A percentile compares a stretch with the other conserved stretches of the same genome.
Conservation (phyloP, 2,888 invertebrate species). For the Slavum lentiscoides region DNA sequence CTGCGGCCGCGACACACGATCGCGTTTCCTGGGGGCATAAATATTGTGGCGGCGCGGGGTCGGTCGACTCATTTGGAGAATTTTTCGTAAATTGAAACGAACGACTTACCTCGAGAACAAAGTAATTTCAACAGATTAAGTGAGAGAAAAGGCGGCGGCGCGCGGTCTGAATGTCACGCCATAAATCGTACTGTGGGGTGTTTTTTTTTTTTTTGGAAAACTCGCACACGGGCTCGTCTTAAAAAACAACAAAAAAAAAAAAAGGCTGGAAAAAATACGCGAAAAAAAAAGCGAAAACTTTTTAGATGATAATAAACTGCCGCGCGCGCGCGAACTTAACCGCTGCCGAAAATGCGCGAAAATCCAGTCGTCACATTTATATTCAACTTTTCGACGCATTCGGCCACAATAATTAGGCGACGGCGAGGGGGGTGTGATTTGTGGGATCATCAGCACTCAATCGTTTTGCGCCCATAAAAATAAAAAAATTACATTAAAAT, state of each 20-base stretch:
- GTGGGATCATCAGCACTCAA: too few species aligned
- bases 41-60: slow-evolving; percentile 5
- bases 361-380: neutral
- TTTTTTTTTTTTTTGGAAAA: slow-evolving; percentile 15
- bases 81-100: slow-evolving; percentile 46
- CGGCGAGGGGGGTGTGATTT: too few species aligned
- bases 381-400: too few species aligned
- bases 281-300: slow-evolving; percentile 35
- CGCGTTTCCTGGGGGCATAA: neutral
- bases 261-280: neutral
- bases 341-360: slow-evolving; percentile 10
- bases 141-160: slow-evolving; percentile 35
- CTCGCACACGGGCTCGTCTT: neutral
- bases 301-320: slow-evolving; percentile 50
- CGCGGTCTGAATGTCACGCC: slow-evolving; percentile 39
- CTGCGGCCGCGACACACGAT: too few species aligned
- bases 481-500: too few species aligned
- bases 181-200: slow-evolving; percentile 37
- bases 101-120: slow-evolving; percentile 41
- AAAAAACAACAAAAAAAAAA: slow-evolving; percentile 8
- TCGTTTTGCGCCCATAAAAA: too few species aligned
- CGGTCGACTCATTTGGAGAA: slow-evolving; percentile 17
- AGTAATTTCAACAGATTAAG: slow-evolving; percentile 52
- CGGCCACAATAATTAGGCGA: too few species aligned
- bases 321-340: slow-evolving; percentile 12